Conservation (phyloP, 2,113 vertebrate species). For the Martes martes region DNA sequence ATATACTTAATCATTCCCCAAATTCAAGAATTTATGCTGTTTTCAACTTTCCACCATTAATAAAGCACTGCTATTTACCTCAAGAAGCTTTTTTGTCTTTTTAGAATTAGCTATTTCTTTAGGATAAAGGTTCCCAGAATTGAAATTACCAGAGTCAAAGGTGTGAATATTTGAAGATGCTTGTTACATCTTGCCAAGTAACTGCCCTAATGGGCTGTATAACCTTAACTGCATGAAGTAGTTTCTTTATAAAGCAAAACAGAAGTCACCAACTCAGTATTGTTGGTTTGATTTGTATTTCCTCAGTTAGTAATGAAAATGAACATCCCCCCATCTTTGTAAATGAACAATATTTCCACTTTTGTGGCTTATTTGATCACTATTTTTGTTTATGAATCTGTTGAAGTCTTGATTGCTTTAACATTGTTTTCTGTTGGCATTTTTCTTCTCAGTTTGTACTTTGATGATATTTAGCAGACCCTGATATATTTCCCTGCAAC, state of each 20-base stretch:
- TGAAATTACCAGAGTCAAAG: constrained; percentile 39
- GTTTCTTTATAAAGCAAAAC: neutral
- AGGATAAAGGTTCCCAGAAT: constrained; percentile 45
- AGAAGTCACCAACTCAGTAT: neutral
- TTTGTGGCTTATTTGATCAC: neutral
- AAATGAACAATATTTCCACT: neutral
- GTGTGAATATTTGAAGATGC: constrained; percentile 62
- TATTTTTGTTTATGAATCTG: neutral
- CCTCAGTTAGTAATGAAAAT: neutral
- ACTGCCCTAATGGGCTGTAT: neutral
- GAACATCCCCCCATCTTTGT: neutral
- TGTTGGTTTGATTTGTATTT: neutral
- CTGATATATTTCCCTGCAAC: neutral
- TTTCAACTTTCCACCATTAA: constrained; percentile 46
- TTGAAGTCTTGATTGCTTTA: neutral
- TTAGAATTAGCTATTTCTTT: constrained; percentile 43
- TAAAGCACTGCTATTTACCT: neutral
- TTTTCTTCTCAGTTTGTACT: neutral
- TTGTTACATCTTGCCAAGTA: constrained; percentile 25
- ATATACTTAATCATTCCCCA: constrained; percentile 36
- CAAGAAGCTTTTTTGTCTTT: constrained; percentile 33
- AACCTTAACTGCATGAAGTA: neutral
- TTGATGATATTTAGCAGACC: neutral
- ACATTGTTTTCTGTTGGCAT: neutral
- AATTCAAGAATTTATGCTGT: constrained; percentile 49